A percentile compares a stretch with the other conserved stretches of the same genome.
These are phyloP conservation scores for Hydrotaea cyrtoneurina DNA, from an alignment of 2,888 invertebrate genomes.

Conservation along the genomic window DNA sequence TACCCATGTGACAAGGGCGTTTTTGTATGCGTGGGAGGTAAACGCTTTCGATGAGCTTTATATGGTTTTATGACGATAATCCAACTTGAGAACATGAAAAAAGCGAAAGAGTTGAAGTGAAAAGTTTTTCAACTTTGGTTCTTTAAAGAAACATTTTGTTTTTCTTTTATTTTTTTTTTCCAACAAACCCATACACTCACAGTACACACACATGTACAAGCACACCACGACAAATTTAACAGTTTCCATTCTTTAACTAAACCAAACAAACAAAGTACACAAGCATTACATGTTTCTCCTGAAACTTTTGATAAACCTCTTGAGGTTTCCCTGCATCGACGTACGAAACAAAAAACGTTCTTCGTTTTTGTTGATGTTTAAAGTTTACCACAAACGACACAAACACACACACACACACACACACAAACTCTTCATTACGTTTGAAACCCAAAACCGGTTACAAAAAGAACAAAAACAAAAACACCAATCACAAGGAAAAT, in stretches of 20 bases:
- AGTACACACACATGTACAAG: not conserved
- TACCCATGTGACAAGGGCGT: not conserved
- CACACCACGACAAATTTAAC: not conserved
- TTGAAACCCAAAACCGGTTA: not conserved
- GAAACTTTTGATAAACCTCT: conserved; percentile 63
- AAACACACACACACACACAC: not conserved
- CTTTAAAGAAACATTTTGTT: not conserved
- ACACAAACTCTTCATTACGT: conserved; percentile 31
- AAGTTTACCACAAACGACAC: conserved; percentile 15
- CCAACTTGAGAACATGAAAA: not conserved
- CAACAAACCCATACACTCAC: conserved; percentile 1
- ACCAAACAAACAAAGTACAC: not conserved
- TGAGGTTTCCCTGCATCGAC: conserved; percentile 50
- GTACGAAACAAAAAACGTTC: not conserved
- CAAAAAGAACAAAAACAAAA: not conserved
- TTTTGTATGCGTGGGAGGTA: not conserved
- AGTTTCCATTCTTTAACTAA: not conserved
- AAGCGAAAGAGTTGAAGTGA: not conserved
- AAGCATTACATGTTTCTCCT: conserved; percentile 11
- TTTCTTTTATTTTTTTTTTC: not conserved
- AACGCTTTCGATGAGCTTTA: not conserved
- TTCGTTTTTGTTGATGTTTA: not conserved
- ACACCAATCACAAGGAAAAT: not conserved
- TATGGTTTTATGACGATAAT: conserved; percentile 1
- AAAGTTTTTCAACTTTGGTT: conserved; percentile 11